Conservation (phyloP, 2,888 invertebrate genomes). For the Xanthorhoe spadicearia region DNA sequence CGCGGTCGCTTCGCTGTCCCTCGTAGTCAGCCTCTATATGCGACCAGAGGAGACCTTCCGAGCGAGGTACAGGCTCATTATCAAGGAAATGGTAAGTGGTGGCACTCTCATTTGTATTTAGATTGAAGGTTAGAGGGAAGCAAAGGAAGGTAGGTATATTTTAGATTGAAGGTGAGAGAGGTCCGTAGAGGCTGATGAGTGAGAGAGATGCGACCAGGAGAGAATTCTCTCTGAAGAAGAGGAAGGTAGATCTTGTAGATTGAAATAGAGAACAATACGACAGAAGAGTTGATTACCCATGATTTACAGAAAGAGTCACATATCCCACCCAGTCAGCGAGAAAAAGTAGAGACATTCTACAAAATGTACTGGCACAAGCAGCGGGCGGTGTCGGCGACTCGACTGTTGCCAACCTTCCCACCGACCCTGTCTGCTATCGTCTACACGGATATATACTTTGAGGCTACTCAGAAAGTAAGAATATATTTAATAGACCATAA, state of each 20-base stretch:
- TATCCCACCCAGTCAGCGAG: conserved; percentile 57
- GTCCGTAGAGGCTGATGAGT: no score
- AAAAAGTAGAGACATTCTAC: conserved; percentile 73
- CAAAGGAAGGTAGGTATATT: no score
- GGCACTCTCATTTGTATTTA: background rate
- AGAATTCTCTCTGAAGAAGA: no score
- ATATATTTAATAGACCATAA: no score
- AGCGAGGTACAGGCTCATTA: conserved; percentile 67
- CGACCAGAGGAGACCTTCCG: conserved; percentile 68
- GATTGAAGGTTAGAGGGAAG: no score
- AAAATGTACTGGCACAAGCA: conserved; percentile 78
- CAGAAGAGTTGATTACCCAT: background rate
- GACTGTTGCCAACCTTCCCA: conserved; percentile 64
- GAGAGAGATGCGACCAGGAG: no score
- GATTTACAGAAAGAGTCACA: conserved; percentile 51
- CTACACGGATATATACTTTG: conserved; percentile 70
- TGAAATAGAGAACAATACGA: no score
- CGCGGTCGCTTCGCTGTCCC: conserved; percentile 67
- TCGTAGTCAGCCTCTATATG: conserved; percentile 71
- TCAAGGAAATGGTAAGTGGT: conserved; percentile 65
- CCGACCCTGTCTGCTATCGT: conserved; percentile 63
- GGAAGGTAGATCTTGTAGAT: no score
- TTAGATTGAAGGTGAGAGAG: no score
- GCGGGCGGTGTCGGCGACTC: conserved; percentile 64
- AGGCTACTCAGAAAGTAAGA: conserved; percentile 69